phyloP scores from a whole-genome alignment of 2,888 invertebrate species.

The Hypolimnas misippus region DNA sequence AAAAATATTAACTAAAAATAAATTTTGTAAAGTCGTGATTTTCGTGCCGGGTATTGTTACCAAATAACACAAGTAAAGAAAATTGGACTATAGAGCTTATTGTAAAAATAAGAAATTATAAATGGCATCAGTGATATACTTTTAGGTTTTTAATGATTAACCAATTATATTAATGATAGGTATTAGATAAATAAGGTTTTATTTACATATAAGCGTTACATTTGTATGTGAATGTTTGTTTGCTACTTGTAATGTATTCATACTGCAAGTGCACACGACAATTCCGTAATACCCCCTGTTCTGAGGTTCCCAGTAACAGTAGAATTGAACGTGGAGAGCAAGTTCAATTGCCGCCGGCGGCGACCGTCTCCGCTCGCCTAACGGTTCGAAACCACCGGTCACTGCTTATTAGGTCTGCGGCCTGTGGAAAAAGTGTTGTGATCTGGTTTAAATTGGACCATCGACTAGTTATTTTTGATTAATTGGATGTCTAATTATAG shows the following conservation, averaged over 20 bases:
- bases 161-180: too few species aligned
- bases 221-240: too few species aligned
- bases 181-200: too few species aligned
- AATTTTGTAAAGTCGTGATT: too few species aligned
- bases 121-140: not conserved
- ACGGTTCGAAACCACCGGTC: constrained; percentile 58
- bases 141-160: not conserved
- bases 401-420: constrained; percentile 40
- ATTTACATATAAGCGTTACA: too few species aligned
- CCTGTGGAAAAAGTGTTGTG: constrained; percentile 40
- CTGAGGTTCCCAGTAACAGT: constrained; percentile 45
- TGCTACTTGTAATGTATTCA: too few species aligned
- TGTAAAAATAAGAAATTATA: not conserved
- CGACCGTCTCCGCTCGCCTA: constrained; percentile 57
- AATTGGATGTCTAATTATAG: not conserved
- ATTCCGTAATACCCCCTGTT: not conserved
- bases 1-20: too few species aligned
- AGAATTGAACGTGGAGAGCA: constrained; percentile 47
- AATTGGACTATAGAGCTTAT: too few species aligned
- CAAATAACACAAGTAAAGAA: too few species aligned
- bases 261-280: not conserved
- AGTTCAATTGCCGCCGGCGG: constrained; percentile 45
- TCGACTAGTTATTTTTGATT: constrained; percentile 8
- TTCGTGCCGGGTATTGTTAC: too few species aligned
- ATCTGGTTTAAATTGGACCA: constrained; percentile 26